Evolutionary conservation across 1,140 invertebrate species (phyloP).

Genomic region (Saccostrea glomerata): DNA sequence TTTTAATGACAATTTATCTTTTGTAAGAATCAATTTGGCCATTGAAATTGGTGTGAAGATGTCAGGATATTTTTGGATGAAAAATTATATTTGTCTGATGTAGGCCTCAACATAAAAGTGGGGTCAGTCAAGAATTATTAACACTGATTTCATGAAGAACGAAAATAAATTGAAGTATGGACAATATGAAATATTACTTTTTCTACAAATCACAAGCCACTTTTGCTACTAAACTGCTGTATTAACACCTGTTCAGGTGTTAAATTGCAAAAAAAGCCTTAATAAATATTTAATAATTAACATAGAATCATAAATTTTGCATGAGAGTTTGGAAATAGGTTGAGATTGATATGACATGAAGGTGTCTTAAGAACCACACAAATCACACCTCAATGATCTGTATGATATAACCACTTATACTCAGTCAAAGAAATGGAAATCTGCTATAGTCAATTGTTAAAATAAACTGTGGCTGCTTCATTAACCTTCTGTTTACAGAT

Average conservation of each 20-base stretch:
- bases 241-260: conserved; percentile 2
- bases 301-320: conserved; percentile 18
- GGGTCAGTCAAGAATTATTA: neutral
- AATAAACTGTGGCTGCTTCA: neutral
- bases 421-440: neutral
- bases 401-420: neutral
- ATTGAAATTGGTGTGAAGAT: neutral
- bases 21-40: neutral
- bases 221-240: neutral
- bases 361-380: neutral
- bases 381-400: neutral
- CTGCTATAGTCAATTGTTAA: neutral
- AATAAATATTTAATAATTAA: neutral
- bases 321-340: neutral
- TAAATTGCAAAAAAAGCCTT: neutral
- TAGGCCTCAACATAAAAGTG: too few relatives aligned
- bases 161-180: neutral
- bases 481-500: conserved; percentile 31
- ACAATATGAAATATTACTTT: neutral
- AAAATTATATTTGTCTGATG: neutral
- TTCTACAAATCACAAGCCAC: neutral
- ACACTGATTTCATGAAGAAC: neutral
- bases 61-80: conserved; percentile 7
- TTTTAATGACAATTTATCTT: conserved; percentile 12
- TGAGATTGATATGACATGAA: conserved; percentile 10